Evolutionary conservation across 1,140 invertebrate species (phyloP).

Genomic region (Procambarus clarkii): DNA sequence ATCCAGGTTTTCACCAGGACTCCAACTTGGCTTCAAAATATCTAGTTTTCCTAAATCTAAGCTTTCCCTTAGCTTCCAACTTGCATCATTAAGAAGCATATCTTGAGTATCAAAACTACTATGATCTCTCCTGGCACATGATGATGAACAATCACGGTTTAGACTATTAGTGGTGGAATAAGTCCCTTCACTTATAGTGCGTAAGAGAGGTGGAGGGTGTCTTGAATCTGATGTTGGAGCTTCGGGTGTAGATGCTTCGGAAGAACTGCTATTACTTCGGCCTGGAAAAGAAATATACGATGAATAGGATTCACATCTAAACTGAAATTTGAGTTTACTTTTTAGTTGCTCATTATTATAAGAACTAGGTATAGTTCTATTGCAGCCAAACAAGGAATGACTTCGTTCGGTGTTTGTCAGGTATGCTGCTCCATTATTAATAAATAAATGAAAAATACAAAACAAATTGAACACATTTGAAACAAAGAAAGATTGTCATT

Average conservation of each 20-base stretch:
- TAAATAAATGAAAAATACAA: too few species aligned
- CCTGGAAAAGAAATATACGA: conserved; percentile 70
- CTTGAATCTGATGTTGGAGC: conserved; percentile 75
- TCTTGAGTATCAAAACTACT: conserved; percentile 37
- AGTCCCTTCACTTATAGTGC: conserved; percentile 77
- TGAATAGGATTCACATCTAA: too few species aligned
- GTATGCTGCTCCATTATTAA: too few species aligned
- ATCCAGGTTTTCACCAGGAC: not conserved
- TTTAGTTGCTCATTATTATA: too few species aligned
- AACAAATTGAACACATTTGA: too few species aligned
- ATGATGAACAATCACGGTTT: conserved; percentile 15
- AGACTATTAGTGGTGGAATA: conserved; percentile 42
- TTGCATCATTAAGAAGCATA: conserved; percentile 16
- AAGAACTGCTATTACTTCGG: conserved; percentile 79
- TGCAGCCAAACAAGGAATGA: too few species aligned
- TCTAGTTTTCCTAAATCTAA: conserved; percentile 10
- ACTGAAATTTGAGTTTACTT: too few species aligned
- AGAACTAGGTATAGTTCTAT: too few species aligned
- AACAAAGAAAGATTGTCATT: too few species aligned
- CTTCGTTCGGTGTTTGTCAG: too few species aligned
- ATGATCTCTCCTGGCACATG: not conserved
- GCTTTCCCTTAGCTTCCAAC: conserved; percentile 24
- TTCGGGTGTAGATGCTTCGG: conserved; percentile 80
- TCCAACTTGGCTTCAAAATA: conserved; percentile 18
- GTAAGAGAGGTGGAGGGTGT: conserved; percentile 74